phyloP scores from a whole-genome alignment of 2,113 vertebrate genomes.

The Amphiprion ocellaris region DNA sequence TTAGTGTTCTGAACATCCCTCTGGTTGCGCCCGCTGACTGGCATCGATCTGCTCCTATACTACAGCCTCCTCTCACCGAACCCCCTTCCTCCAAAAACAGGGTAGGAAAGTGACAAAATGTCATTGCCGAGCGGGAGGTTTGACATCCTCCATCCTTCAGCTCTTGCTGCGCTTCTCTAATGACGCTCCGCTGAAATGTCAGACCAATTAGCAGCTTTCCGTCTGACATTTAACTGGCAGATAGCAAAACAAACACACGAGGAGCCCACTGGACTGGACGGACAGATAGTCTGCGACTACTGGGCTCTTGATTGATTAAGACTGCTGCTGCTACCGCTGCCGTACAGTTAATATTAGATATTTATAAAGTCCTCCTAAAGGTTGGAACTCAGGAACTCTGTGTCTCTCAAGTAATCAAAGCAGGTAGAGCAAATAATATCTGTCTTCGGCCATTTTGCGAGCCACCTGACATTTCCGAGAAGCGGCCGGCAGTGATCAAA shows the following conservation, averaged over 20 bases:
- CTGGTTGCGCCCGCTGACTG: conserved; percentile 3
- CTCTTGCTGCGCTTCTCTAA: conserved; percentile 59
- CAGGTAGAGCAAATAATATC: conserved; percentile 28
- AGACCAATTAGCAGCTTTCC: conserved; percentile 82
- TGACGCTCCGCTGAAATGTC: conserved; percentile 80
- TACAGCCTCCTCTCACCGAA: background rate
- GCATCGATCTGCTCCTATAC: background rate
- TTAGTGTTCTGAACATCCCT: conserved; percentile 12
- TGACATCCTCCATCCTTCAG: conserved; percentile 66
- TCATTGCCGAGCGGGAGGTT: conserved; percentile 57
- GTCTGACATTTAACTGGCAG: conserved; percentile 81
- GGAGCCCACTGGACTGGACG: conserved; percentile 30
- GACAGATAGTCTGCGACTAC: conserved; percentile 35
- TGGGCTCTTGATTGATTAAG: conserved; percentile 35
- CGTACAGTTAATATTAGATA: conserved; percentile 41
- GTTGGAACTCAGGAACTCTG: conserved; percentile 25
- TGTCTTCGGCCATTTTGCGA: conserved; percentile 60
- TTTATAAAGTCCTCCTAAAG: conserved; percentile 47
- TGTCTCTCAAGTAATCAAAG: conserved; percentile 28
- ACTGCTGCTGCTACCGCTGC: conserved; percentile 19
- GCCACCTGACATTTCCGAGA: conserved; percentile 79
- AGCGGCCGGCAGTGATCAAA: conserved; percentile 68
- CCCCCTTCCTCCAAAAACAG: background rate
- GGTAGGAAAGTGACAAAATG: conserved; percentile 57
- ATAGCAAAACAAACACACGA: conserved; percentile 61